Evolutionary conservation across 2,888 invertebrate species (phyloP), one percentile per base, ranked within the genome.

Genomic region (Calliphora vomitoria): DNA sequence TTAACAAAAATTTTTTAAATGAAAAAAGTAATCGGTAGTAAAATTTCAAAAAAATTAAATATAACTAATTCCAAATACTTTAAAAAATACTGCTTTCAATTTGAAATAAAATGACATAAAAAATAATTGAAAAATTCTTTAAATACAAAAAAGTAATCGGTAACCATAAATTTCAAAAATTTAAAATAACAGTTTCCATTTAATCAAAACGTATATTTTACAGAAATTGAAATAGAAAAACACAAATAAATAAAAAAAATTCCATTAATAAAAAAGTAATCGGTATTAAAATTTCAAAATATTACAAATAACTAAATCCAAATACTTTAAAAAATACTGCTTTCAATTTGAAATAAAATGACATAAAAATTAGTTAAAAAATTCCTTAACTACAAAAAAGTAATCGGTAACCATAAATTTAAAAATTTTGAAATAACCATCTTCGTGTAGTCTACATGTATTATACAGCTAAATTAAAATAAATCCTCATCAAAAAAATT

Each of bases 121-220:
- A 55, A 55, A 20, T 18, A 20, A 11, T 44, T 11, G 44, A 10
- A 55, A 55, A 55, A 55, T 55, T 55, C 55, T 55, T 8, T 11
- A 55, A 55, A 55, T 50, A n/a, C 31, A 31, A 35, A 18, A 71
- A 71, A 53, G 35, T 71, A 35, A 38, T 53, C 69, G 69, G 35
- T 71, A 71, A 47, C 47, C 47, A 15, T 6, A 20, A 66, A 3
- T 11, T 44, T 15, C 8, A 50, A 31, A 25, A 8, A 4, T 25
- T 47, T 15, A 20, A 20, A 44, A 11, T 13, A 44, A 44, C 13
- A 13, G 10, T 3, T 4, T 44, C 4, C 10, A 10, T 1, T 0
- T 44, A 11, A 44, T 0, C 3, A 4, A 3, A 11, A 44, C 4
- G 44, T 1, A 44, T 44, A 44, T 1, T 44, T 10, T 11, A 44